These are phyloP conservation scores for Drosophila jambulina DNA, from an alignment of 1,140 invertebrate species.

Conservation along the genomic window DNA sequence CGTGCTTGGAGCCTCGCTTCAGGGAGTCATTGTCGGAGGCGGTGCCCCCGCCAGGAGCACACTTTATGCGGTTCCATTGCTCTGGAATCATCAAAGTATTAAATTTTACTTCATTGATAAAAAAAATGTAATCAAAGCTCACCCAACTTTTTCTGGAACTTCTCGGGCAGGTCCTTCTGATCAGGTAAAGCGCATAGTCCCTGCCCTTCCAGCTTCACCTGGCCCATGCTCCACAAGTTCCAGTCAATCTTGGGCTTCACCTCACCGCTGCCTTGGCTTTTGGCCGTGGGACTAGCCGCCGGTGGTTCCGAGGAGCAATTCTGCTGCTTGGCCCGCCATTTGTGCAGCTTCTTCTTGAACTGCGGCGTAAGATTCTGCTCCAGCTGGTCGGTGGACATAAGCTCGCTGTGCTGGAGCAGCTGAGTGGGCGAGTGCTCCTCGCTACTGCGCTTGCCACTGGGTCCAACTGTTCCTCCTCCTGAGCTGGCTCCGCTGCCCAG, in stretches of 20 bases:
- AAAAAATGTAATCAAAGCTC: slow-evolving; percentile 9
- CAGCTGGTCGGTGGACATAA: slow-evolving; percentile 76
- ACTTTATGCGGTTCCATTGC: slow-evolving; percentile 89
- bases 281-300: slow-evolving; percentile 81
- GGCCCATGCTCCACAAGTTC: slow-evolving; percentile 88
- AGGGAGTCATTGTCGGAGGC: slow-evolving; percentile 75
- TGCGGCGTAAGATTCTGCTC: slow-evolving; percentile 91
- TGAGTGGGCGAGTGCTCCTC: slow-evolving; percentile 74
- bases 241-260: slow-evolving; percentile 88
- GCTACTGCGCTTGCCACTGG: slow-evolving; percentile 61
- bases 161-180: slow-evolving; percentile 88
- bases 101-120: background rate
- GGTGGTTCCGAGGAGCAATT: slow-evolving; percentile 57
- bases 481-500: slow-evolving; percentile 60
- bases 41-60: slow-evolving; percentile 58
- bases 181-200: slow-evolving; percentile 86
- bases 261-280: slow-evolving; percentile 78
- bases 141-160: slow-evolving; percentile 89
- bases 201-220: slow-evolving; percentile 83
- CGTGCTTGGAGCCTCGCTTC: slow-evolving; percentile 64
- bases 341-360: slow-evolving; percentile 92
- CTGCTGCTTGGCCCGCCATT: slow-evolving; percentile 92
- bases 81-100: slow-evolving; percentile 77
- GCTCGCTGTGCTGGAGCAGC: slow-evolving; percentile 51
- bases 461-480: slow-evolving; percentile 45